A percentile compares a stretch with the other conserved stretches of the same genome.
phyloP scores from a whole-genome alignment of 2,113 vertebrate species.

The Sander lucioperca region DNA sequence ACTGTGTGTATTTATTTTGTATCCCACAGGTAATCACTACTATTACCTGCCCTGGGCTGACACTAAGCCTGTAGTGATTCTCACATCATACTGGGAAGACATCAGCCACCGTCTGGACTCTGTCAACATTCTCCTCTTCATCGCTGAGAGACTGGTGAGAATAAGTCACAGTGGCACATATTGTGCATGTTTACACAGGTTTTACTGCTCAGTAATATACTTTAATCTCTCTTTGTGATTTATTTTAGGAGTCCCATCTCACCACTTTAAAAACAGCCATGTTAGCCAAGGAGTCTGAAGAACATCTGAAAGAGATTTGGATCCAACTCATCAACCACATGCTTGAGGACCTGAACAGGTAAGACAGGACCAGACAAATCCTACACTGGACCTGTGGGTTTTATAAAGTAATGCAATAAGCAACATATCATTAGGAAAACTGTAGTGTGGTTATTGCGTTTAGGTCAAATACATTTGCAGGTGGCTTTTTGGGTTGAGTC shows the following conservation, averaged over 20 bases:
- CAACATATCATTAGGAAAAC: not conserved
- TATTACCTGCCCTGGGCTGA: constrained; percentile 96
- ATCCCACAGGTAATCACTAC: constrained; percentile 91
- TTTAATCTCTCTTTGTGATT: constrained; percentile 44
- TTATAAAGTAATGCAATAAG: not conserved
- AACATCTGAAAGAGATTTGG: constrained; percentile 87
- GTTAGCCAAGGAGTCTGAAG: constrained; percentile 86
- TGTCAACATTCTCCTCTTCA: constrained; percentile 89
- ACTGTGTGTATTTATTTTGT: constrained; percentile 29
- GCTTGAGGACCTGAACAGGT: constrained; percentile 88
- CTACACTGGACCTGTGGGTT: not conserved
- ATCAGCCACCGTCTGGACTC: constrained; percentile 92
- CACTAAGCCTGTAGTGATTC: constrained; percentile 93
- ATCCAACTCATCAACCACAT: constrained; percentile 90
- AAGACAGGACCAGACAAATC: constrained; percentile 23
- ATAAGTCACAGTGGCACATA: not conserved
- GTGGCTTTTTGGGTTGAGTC: not conserved
- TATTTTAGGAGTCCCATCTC: constrained; percentile 89
- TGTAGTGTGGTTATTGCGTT: not conserved
- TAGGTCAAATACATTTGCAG: not conserved
- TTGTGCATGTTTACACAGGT: not conserved
- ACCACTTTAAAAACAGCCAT: constrained; percentile 89
- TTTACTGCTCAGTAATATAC: not conserved
- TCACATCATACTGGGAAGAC: constrained; percentile 98
- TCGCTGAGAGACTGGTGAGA: constrained; percentile 91